Conservation (phyloP, 2,113 vertebrate species). For the Equus przewalskii region DNA sequence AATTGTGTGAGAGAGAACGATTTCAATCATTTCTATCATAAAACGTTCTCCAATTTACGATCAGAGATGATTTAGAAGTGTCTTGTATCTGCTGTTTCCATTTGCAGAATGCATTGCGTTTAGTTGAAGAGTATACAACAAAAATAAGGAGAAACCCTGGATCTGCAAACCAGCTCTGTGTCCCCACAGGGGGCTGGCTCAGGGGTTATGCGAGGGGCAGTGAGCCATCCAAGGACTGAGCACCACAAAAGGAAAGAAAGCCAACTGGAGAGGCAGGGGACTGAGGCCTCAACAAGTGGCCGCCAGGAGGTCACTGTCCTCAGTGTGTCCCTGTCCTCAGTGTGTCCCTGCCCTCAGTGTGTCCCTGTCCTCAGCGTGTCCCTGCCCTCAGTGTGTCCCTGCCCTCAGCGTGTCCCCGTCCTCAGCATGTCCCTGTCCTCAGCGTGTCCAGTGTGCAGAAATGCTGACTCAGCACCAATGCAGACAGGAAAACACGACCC, state of each 20-base stretch:
- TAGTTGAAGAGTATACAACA: fast-evolving
- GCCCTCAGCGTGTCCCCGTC: no score
- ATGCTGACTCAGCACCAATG: fast-evolving
- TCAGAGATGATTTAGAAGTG: fast-evolving
- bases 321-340: no score
- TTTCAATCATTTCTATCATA: fast-evolving
- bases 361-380: no score
- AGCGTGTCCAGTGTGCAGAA: no score
- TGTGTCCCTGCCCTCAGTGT: no score
- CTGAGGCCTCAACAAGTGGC: fast-evolving
- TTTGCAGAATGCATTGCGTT: fast-evolving
- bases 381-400: no score
- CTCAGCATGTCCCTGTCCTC: no score
- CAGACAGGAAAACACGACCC: fast-evolving
- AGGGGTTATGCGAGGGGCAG: fast-evolving
- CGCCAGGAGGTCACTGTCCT: no score
- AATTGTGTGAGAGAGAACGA: fast-evolving
- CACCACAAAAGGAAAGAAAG: fast-evolving
- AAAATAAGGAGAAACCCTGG: background rate
- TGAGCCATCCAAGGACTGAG: fast-evolving
- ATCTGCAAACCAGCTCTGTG: fast-evolving
- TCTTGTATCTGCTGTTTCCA: fast-evolving
- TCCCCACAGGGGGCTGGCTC: fast-evolving
- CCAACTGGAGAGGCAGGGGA: fast-evolving
- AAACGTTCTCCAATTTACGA: fast-evolving